Evolutionary conservation across 2,888 invertebrate genomes (phyloP).

Genomic region (Lasius platythorax): DNA sequence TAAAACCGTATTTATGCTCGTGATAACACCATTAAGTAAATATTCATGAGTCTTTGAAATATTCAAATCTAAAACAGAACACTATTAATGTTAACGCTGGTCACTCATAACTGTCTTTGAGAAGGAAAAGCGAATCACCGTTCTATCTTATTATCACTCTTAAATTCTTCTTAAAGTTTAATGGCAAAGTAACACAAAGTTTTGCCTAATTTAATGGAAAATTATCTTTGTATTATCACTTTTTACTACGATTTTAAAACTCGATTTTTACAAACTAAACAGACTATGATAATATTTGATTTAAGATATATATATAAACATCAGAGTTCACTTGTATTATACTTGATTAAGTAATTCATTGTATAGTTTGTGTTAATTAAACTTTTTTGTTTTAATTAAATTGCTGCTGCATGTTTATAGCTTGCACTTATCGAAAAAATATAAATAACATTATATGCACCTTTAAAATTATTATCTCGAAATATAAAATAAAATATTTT

Average conservation of each 20-base stretch:
- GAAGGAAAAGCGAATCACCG: conserved; percentile 9
- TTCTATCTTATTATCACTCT: conserved; percentile 37
- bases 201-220: conserved; percentile 19
- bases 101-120: conserved; percentile 31
- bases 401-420: neutral
- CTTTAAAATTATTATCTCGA: neutral
- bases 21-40: conserved; percentile 44
- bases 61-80: conserved; percentile 51
- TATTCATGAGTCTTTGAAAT: conserved; percentile 51
- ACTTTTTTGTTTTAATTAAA: neutral
- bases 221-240: conserved; percentile 21
- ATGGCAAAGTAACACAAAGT: conserved; percentile 29
- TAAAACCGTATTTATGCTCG: conserved; percentile 44
- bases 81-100: conserved; percentile 33
- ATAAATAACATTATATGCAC: neutral
- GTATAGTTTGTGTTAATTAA: neutral
- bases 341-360: neutral
- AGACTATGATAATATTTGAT: neutral
- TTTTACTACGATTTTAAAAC: neutral
- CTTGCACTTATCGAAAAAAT: neutral
- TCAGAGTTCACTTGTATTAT: neutral
- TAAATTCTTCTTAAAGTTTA: conserved; percentile 35
- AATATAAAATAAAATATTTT: neutral
- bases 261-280: neutral
- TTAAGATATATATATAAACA: neutral